Conservation (phyloP, 2,797 vertebrate species). For the Phoebastria nigripes region DNA sequence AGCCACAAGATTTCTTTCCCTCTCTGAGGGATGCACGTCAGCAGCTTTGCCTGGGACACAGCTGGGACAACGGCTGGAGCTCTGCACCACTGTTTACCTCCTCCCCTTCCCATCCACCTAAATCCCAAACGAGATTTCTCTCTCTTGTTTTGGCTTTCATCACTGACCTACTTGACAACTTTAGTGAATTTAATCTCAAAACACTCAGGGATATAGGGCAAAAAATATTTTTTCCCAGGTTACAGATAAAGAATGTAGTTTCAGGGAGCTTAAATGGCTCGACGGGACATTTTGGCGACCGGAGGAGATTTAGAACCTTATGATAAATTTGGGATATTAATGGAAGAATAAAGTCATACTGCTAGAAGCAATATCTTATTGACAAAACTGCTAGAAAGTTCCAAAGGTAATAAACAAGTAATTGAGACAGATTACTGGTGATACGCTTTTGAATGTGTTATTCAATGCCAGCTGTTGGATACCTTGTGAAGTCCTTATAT, state of each 20-base stretch:
- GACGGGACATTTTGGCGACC: background rate
- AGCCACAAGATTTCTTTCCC: fast-evolving
- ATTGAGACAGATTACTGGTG: conserved; percentile 48
- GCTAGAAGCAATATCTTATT: conserved; percentile 43
- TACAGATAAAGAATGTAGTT: conserved; percentile 7
- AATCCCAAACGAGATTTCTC: background rate
- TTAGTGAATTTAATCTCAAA: conserved; percentile 28
- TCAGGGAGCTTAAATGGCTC: conserved; percentile 23
- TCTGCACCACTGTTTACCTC: background rate
- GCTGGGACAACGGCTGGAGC: fast-evolving
- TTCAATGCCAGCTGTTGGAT: background rate
- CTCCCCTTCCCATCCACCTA: background rate
- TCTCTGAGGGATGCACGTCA: fast-evolving
- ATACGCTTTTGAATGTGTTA: conserved; percentile 5
- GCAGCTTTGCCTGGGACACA: background rate
- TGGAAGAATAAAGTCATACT: conserved; percentile 15
- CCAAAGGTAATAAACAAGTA: conserved; percentile 45
- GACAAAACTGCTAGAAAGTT: conserved; percentile 36
- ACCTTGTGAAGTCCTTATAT: background rate
- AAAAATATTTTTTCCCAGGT: conserved; percentile 26
- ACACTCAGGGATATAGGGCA: background rate
- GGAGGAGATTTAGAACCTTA: conserved; percentile 23
- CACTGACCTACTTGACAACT: background rate
- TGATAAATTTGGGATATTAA: conserved; percentile 53
- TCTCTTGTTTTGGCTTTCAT: background rate